phyloP scores from a whole-genome alignment of 2,113 vertebrate species.

The Dissostichus mawsoni region DNA sequence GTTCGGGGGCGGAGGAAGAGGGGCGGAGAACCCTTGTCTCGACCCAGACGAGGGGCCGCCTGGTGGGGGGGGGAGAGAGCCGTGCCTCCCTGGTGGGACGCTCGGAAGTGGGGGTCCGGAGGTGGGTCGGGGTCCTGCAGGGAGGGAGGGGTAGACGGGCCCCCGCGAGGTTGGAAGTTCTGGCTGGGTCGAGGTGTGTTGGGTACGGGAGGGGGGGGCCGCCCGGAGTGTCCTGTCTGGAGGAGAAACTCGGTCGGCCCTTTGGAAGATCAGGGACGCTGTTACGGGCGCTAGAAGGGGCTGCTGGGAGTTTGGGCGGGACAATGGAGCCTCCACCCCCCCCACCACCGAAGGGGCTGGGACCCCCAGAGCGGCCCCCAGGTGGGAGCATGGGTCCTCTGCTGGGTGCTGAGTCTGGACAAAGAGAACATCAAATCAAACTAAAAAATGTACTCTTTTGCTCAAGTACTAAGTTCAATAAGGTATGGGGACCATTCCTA shows the following conservation, averaged over 20 bases:
- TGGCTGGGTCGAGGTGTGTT: slow-evolving; percentile 88
- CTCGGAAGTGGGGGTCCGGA: slow-evolving; percentile 78
- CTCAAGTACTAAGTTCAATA: too few relatives aligned
- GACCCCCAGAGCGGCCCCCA: slow-evolving; percentile 85
- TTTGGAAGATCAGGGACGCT: slow-evolving; percentile 83
- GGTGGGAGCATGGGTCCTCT: slow-evolving; percentile 89
- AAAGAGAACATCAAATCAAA: background rate
- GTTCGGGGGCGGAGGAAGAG: slow-evolving; percentile 63
- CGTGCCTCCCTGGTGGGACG: slow-evolving; percentile 82
- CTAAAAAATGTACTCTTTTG: too few relatives aligned
- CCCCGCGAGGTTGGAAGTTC: slow-evolving; percentile 76
- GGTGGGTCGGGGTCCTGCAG: slow-evolving; percentile 76
- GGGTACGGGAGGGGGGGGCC: slow-evolving; percentile 86
- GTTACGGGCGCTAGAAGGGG: slow-evolving; percentile 70
- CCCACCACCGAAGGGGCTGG: slow-evolving; percentile 83
- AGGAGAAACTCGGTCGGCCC: slow-evolving; percentile 80
- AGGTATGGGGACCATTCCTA: too few relatives aligned
- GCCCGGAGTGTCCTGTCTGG: slow-evolving; percentile 83
- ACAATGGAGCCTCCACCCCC: slow-evolving; percentile 58
- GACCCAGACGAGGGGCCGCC: slow-evolving; percentile 51
- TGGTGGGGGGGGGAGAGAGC: slow-evolving; percentile 73
- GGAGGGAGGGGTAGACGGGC: slow-evolving; percentile 78
- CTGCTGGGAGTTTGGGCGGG: slow-evolving; percentile 80
- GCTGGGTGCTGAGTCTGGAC: slow-evolving; percentile 85
- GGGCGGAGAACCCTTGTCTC: slow-evolving; percentile 40